A percentile compares a stretch with the other conserved stretches of the same genome.
phyloP scores from a whole-genome alignment of 2,113 vertebrate genomes.

The Oreotrochilus melanogaster region DNA sequence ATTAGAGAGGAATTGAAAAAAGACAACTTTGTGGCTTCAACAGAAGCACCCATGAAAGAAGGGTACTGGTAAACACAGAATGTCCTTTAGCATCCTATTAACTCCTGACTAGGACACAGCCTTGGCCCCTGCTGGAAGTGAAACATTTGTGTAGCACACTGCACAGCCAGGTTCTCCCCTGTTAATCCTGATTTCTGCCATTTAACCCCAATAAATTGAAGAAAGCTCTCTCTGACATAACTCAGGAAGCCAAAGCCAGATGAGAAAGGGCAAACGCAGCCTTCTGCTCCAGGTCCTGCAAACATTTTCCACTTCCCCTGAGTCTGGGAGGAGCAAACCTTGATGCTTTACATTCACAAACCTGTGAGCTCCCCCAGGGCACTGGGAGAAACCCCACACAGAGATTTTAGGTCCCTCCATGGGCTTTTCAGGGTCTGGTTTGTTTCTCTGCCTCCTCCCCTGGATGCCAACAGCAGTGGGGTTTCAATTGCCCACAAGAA shows the following conservation, averaged over 20 bases:
- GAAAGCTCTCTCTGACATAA: neutral
- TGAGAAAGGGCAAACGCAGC: neutral
- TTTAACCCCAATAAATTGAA: neutral
- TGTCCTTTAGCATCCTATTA: neutral
- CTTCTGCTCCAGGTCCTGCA: neutral
- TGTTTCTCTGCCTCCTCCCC: too few species aligned
- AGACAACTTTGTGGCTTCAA: neutral
- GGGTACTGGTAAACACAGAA: neutral
- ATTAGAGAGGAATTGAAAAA: constrained; percentile 24
- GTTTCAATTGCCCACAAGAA: neutral
- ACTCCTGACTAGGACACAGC: neutral
- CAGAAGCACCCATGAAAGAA: neutral
- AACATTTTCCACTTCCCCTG: neutral
- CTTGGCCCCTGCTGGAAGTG: neutral
- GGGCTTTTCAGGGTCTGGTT: neutral
- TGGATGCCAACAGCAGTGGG: neutral
- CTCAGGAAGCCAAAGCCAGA: neutral
- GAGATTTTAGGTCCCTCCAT: neutral
- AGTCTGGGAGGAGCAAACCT: neutral
- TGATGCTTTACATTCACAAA: neutral
- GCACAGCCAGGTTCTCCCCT: neutral
- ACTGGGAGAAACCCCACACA: neutral
- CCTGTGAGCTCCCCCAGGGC: neutral
- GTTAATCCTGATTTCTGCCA: neutral
- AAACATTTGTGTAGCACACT: neutral